Evolutionary conservation across 2,888 invertebrate species (phyloP).

Genomic region (Adineta ricciae): DNA sequence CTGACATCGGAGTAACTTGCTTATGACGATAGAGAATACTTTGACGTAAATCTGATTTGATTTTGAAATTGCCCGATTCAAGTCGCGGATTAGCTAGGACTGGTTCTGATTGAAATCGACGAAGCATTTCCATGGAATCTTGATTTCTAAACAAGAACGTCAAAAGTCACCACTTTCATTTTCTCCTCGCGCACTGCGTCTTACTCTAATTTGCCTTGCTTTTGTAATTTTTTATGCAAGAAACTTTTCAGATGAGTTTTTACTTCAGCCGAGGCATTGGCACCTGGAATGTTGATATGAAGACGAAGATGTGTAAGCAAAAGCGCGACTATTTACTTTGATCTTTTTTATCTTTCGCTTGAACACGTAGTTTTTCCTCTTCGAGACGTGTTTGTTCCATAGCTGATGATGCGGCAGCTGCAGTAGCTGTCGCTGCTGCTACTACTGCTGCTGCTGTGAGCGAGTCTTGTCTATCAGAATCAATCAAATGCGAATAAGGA

Average conservation of each 20-base stretch:
- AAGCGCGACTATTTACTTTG: not conserved
- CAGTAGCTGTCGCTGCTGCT: not conserved
- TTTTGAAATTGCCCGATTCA: not conserved
- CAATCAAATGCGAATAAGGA: not conserved
- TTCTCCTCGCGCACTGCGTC: not conserved
- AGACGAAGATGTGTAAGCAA: not conserved
- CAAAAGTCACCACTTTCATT: not conserved
- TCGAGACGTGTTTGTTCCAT: not conserved
- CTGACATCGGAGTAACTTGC: not conserved
- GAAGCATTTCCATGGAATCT: not conserved
- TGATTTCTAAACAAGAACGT: not conserved
- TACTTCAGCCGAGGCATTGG: not conserved
- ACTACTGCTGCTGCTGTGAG: not conserved
- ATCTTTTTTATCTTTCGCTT: not conserved
- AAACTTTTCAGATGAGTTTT: slow-evolving; percentile 14
- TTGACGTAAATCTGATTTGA: slow-evolving; percentile 8
- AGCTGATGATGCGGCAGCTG: not conserved
- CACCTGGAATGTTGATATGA: not conserved
- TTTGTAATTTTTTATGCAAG: not conserved
- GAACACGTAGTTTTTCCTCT: slow-evolving; percentile 6
- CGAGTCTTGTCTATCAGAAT: not conserved
- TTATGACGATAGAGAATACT: not conserved
- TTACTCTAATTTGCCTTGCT: not conserved
- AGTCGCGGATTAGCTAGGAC: slow-evolving; percentile 6
- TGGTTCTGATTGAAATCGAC: slow-evolving; percentile 16